These are phyloP conservation scores for Hoplodrina blanda DNA, from an alignment of 2,888 invertebrate species.

Conservation along the genomic window DNA sequence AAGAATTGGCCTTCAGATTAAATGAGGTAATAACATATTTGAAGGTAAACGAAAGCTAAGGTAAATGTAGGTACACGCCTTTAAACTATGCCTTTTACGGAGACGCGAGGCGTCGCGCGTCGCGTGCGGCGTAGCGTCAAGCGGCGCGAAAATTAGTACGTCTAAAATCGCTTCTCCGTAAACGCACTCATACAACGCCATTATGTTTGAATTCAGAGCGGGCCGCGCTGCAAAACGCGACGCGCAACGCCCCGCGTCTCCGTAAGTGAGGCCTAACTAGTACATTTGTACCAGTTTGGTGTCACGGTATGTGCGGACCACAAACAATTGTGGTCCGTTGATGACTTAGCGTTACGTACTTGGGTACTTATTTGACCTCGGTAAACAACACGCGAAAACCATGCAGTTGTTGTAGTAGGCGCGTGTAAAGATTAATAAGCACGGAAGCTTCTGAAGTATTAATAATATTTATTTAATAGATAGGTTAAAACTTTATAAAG, in stretches of 20 bases:
- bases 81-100: conserved; percentile 7
- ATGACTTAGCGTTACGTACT: conserved; percentile 42
- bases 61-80: conserved; percentile 1
- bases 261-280: no score
- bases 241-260: no score
- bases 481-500: neutral
- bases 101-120: no score
- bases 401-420: conserved; percentile 15
- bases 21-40: conserved; percentile 11
- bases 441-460: neutral
- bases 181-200: no score
- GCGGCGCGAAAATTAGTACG: no score
- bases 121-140: no score
- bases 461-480: neutral
- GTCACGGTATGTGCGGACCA: conserved; percentile 51
- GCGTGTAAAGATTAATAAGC: no score
- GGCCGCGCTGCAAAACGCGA: no score
- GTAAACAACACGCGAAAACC: conserved; percentile 28
- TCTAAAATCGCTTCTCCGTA: no score
- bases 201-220: no score
- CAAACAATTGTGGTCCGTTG: conserved; percentile 54
- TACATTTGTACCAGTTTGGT: conserved; percentile 37
- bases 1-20: neutral
- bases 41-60: conserved; percentile 42
- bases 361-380: conserved; percentile 45